Percentiles rank a stretch among this genome's conserved stretches.
phyloP scores from a whole-genome alignment of 53 echinoderm and acorn worm species.

The Arbacia lixula region DNA sequence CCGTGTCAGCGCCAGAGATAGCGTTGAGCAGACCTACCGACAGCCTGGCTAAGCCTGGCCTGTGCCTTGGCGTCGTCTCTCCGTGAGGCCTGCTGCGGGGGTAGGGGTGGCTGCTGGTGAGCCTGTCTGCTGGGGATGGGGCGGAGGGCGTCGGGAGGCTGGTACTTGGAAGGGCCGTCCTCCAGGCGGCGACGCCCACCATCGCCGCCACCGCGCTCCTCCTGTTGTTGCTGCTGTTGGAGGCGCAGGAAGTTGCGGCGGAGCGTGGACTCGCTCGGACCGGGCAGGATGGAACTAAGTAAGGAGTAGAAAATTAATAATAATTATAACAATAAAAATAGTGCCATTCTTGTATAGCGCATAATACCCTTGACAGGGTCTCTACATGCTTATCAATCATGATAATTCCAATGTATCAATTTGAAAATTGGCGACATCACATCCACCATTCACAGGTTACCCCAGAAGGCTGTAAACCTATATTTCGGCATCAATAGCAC shows the following conservation, averaged over 20 bases:
- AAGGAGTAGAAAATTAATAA: neutral
- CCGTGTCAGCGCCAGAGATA: neutral
- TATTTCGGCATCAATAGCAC: too few species aligned
- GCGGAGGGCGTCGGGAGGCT: conserved; percentile 74
- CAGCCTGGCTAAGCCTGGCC: conserved; percentile 86
- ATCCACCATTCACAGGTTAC: too few species aligned
- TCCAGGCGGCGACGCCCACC: conserved; percentile 71
- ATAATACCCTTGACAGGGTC: too few species aligned
- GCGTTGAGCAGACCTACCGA: conserved; percentile 71
- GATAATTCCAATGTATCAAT: too few species aligned
- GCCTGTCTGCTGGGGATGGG: conserved; percentile 73
- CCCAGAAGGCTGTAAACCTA: too few species aligned
- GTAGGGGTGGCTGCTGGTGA: conserved; percentile 28
- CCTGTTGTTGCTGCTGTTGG: conserved; percentile 87
- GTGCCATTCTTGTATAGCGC: too few species aligned
- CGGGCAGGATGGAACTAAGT: conserved; percentile 90
- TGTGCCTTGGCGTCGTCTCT: conserved; percentile 65
- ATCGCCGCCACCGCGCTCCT: conserved; percentile 81
- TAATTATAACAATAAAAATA: too few species aligned
- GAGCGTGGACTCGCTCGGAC: conserved; percentile 95
- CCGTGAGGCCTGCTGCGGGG: conserved; percentile 10
- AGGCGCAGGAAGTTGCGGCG: conserved; percentile 96
- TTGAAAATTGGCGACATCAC: neutral
- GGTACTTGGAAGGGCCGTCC: conserved; percentile 66
- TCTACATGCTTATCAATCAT: too few species aligned